phyloP scores from a whole-genome alignment of 2,113 vertebrate species.

The Arothron firmamentum region DNA sequence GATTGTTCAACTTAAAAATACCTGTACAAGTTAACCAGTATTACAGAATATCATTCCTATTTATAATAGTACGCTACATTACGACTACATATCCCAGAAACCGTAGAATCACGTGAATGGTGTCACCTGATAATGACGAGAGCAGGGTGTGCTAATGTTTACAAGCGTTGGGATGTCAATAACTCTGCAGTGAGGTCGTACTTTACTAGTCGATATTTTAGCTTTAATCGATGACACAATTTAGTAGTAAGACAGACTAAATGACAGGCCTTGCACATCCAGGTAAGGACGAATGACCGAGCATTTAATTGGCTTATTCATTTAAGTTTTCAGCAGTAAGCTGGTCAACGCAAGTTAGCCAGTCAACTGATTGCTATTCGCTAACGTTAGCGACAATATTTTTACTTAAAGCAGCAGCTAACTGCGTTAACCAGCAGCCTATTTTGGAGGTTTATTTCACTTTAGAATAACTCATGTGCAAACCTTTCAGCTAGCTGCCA shows the following conservation, averaged over 20 bases:
- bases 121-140: slow-evolving; percentile 57
- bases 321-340: slow-evolving; percentile 32
- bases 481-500: too few species aligned
- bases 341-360: slow-evolving; percentile 16
- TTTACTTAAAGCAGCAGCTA: background rate
- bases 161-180: slow-evolving; percentile 43
- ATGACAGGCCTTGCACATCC: slow-evolving; percentile 7
- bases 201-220: slow-evolving; percentile 11
- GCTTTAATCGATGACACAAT: background rate
- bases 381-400: background rate
- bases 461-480: too few species aligned
- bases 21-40: too few species aligned
- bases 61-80: background rate
- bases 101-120: slow-evolving; percentile 25
- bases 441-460: too few species aligned
- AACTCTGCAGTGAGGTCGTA: slow-evolving; percentile 16
- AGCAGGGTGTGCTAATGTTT: slow-evolving; percentile 63
- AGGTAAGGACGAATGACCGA: slow-evolving; percentile 33
- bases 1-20: too few species aligned
- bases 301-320: background rate
- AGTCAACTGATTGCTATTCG: background rate
- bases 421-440: background rate
- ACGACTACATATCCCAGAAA: slow-evolving; percentile 52
- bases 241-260: slow-evolving; percentile 4
- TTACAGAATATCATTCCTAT: too few species aligned